These are phyloP conservation scores for Nemurella pictetii DNA, from an alignment of 2,888 invertebrate species.

Conservation along the genomic window DNA sequence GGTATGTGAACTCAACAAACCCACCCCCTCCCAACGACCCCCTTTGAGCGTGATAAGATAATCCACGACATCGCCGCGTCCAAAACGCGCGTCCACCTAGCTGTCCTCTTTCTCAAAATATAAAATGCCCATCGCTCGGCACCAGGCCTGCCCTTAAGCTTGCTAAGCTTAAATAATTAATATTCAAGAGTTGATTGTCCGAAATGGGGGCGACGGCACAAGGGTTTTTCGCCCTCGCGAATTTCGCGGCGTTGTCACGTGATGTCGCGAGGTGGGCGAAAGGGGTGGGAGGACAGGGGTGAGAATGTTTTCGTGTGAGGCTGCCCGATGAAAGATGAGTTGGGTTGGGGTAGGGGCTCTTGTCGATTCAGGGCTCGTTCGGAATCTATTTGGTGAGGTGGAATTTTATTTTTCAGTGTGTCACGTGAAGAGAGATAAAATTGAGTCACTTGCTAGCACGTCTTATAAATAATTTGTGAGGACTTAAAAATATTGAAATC, in stretches of 20 bases:
- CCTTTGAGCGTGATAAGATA: background rate
- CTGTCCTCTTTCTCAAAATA: background rate
- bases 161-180: conserved; percentile 26
- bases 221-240: background rate
- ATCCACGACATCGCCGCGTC: background rate
- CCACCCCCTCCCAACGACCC: background rate
- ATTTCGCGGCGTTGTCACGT: background rate
- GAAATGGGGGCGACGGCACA: background rate
- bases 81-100: background rate
- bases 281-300: too few species aligned
- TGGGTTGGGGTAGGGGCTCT: conserved; percentile 21
- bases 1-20: background rate
- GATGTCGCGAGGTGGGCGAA: background rate
- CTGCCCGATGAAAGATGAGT: conserved; percentile 31
- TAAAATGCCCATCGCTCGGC: background rate
- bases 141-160: background rate
- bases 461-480: background rate
- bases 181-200: conserved; percentile 13
- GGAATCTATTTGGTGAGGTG: background rate
- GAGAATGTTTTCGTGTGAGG: background rate
- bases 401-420: background rate
- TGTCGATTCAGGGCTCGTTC: background rate
- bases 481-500: background rate
- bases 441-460: background rate
- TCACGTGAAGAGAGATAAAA: background rate